Evolutionary conservation across 2,113 vertebrate species (phyloP).

Genomic region (Rhineura floridana): DNA sequence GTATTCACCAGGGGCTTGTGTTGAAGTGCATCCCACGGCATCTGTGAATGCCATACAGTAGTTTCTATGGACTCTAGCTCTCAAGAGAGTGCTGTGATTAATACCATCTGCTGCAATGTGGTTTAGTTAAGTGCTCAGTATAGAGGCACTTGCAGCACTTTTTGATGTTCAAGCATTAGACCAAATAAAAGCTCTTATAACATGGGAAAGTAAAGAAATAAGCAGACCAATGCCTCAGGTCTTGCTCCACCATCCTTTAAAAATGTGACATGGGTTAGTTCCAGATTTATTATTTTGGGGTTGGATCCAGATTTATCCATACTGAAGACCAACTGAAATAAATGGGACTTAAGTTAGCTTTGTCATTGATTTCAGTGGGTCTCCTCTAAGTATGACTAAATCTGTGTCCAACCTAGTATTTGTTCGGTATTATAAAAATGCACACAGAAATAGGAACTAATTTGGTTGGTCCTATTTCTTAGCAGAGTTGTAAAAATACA

Average conservation of each 20-base stretch:
- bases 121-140: background rate
- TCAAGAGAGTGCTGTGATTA: background rate
- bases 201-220: background rate
- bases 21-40: background rate
- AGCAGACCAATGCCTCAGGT: background rate
- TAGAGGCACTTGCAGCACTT: background rate
- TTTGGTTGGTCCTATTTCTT: too few relatives aligned
- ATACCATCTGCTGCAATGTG: background rate
- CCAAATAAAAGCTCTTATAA: background rate
- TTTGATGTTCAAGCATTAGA: slow-evolving; percentile 4
- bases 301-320: too few relatives aligned
- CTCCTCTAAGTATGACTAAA: too few relatives aligned
- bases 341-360: too few relatives aligned
- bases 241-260: background rate
- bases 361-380: too few relatives aligned
- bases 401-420: too few relatives aligned
- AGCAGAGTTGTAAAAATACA: too few relatives aligned
- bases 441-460: too few relatives aligned
- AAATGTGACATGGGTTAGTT: background rate
- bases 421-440: too few relatives aligned
- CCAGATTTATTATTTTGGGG: background rate
- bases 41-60: too few relatives aligned
- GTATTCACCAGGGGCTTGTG: background rate
- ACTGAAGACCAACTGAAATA: too few relatives aligned
- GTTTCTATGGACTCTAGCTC: background rate